Conservation (phyloP, 2,797 vertebrate species). For the Eupleurogrammus muticus region DNA sequence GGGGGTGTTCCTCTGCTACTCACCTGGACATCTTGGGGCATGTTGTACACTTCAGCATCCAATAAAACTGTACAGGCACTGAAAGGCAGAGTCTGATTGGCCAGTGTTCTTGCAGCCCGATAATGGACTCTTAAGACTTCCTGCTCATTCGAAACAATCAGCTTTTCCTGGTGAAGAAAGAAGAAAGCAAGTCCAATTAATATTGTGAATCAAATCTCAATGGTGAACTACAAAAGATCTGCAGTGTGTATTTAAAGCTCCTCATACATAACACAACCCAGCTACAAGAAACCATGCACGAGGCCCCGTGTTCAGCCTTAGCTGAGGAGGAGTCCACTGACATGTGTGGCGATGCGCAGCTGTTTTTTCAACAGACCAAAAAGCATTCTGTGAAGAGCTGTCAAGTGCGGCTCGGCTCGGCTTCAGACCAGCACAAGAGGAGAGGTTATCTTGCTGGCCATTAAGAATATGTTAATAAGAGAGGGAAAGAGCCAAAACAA, state of each 20-base stretch:
- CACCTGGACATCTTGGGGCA: slow-evolving; percentile 97
- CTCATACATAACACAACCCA: not conserved
- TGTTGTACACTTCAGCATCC: slow-evolving; percentile 98
- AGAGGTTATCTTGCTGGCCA: too few species aligned
- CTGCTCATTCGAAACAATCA: slow-evolving; percentile 98
- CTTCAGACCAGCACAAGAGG: too few species aligned
- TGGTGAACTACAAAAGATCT: not conserved
- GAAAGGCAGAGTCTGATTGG: slow-evolving; percentile 98
- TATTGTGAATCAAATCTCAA: not conserved
- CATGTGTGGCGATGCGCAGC: too few species aligned
- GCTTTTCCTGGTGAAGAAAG: slow-evolving; percentile 89
- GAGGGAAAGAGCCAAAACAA: too few species aligned
- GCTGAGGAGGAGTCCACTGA: too few species aligned
- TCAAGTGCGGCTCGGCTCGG: too few species aligned
- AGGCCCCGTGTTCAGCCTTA: too few species aligned
- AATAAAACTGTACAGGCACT: slow-evolving; percentile 97
- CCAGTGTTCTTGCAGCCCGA: slow-evolving; percentile 95
- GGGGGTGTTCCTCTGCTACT: not conserved
- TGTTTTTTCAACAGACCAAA: too few species aligned
- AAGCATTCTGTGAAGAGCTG: too few species aligned
- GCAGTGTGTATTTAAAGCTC: not conserved
- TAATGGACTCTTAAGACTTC: slow-evolving; percentile 98
- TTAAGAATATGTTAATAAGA: too few species aligned
- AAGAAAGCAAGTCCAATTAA: slow-evolving; percentile 9
- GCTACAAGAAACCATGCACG: too few species aligned